Evolutionary conservation across 2,113 vertebrate species (phyloP).

Genomic region (Struthidea cinerea): DNA sequence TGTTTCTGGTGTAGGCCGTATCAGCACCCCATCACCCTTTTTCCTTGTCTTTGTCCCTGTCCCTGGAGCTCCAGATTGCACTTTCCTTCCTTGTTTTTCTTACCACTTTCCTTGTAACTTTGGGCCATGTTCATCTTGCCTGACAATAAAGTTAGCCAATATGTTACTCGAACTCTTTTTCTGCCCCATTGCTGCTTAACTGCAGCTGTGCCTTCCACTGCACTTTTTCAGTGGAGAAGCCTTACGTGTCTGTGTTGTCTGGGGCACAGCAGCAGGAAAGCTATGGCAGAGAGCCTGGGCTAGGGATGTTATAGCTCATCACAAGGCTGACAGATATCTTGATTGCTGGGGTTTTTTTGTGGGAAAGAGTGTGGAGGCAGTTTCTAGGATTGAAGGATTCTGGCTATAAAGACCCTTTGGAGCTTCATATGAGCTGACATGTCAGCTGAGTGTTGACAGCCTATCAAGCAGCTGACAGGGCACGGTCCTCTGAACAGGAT

Average conservation of each 20-base stretch:
- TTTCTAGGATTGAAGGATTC: constrained; percentile 41
- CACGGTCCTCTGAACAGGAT: not conserved
- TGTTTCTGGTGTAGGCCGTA: not conserved
- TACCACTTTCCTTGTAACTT: not conserved
- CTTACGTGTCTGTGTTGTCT: not conserved
- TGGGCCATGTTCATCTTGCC: not conserved
- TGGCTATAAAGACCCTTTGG: constrained; percentile 33
- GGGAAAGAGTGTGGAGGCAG: not conserved
- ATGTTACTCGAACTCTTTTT: not conserved
- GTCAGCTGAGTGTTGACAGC: constrained; percentile 50
- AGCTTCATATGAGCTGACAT: not conserved
- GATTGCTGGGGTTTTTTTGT: not conserved
- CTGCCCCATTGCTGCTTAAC: not conserved
- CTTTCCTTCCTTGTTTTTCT: not conserved
- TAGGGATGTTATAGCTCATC: not conserved
- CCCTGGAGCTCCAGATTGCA: not conserved
- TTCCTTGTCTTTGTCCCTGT: not conserved
- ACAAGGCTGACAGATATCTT: constrained; percentile 1
- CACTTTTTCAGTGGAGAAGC: not conserved
- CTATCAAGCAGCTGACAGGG: constrained; percentile 39
- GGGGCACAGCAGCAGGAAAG: not conserved
- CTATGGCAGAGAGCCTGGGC: not conserved
- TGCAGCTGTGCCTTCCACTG: not conserved
- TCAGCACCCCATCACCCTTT: not conserved
- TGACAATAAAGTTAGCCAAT: not conserved